phyloP scores from a whole-genome alignment of 1,140 invertebrate species.

The Tetraneura akinire region DNA sequence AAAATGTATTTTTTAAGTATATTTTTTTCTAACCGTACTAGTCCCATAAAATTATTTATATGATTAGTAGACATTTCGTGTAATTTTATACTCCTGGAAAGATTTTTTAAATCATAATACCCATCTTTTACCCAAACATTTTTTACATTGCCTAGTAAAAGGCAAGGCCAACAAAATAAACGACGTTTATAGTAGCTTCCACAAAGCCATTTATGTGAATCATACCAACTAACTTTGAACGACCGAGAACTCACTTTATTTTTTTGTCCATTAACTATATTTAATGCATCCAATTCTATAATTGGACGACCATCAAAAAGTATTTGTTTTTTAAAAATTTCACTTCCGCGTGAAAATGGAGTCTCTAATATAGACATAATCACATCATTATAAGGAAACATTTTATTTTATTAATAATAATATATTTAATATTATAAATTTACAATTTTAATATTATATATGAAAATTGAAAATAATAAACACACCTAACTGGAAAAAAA shows the following conservation, averaged over 20 bases:
- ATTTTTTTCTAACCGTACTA: not conserved
- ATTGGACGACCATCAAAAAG: not conserved
- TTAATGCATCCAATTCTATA: not conserved
- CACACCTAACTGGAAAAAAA: too few species aligned
- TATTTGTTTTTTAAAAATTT: constrained; percentile 16
- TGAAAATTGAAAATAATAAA: too few species aligned
- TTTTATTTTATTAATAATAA: too few species aligned
- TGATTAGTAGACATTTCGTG: not conserved
- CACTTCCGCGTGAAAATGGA: too few species aligned
- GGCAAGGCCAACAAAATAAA: not conserved
- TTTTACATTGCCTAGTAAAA: not conserved
- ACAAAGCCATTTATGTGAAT: not conserved
- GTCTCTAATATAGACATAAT: too few species aligned
- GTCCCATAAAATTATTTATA: not conserved
- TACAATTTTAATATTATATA: too few species aligned
- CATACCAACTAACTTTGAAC: not conserved
- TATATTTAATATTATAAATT: too few species aligned
- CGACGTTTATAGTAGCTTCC: not conserved
- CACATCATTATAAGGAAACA: too few species aligned
- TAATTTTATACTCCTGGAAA: not conserved
- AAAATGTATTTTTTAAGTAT: too few species aligned
- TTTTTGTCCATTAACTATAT: not conserved
- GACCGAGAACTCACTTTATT: not conserved
- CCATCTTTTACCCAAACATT: constrained; percentile 12
- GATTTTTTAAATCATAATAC: constrained; percentile 11